Conservation (phyloP, 2,888 invertebrate genomes). For the Blastobasis adustella region DNA sequence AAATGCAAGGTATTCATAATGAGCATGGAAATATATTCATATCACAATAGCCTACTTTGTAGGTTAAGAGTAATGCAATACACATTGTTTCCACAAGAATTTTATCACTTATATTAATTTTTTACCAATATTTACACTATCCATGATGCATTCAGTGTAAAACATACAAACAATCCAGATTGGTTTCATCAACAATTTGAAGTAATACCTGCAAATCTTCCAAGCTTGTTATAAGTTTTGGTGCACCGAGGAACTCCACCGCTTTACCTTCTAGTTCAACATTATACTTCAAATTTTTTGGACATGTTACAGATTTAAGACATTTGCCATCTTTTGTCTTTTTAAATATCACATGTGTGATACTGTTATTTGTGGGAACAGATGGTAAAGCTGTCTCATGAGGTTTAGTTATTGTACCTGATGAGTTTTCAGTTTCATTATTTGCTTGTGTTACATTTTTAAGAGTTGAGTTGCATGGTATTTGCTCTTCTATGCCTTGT, state of each 20-base stretch:
- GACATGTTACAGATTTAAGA: slow-evolving; percentile 55
- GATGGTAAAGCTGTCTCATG: too few species aligned
- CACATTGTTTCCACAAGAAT: too few species aligned
- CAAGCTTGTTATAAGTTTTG: slow-evolving; percentile 58
- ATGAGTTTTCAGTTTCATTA: too few species aligned
- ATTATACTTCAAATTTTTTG: slow-evolving; percentile 58
- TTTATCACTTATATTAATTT: neutral
- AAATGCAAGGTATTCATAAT: too few species aligned
- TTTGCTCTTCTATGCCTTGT: slow-evolving; percentile 52
- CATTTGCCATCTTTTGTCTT: slow-evolving; percentile 46
- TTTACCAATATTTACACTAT: too few species aligned
- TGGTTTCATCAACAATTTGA: slow-evolving; percentile 67
- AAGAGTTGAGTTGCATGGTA: slow-evolving; percentile 23
- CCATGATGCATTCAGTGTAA: slow-evolving; percentile 21
- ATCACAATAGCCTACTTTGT: too few species aligned
- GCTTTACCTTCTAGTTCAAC: slow-evolving; percentile 56
- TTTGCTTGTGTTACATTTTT: slow-evolving; percentile 14
- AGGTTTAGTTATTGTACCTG: too few species aligned
- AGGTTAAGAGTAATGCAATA: too few species aligned
- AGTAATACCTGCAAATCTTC: slow-evolving; percentile 65
- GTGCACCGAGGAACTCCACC: slow-evolving; percentile 64
- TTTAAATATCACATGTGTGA: slow-evolving; percentile 59
- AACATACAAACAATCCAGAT: slow-evolving; percentile 57
- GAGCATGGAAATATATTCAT: too few species aligned
- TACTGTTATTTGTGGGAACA: neutral